Conservation (phyloP, 2,113 vertebrate genomes). For the Vulpes vulpes region DNA sequence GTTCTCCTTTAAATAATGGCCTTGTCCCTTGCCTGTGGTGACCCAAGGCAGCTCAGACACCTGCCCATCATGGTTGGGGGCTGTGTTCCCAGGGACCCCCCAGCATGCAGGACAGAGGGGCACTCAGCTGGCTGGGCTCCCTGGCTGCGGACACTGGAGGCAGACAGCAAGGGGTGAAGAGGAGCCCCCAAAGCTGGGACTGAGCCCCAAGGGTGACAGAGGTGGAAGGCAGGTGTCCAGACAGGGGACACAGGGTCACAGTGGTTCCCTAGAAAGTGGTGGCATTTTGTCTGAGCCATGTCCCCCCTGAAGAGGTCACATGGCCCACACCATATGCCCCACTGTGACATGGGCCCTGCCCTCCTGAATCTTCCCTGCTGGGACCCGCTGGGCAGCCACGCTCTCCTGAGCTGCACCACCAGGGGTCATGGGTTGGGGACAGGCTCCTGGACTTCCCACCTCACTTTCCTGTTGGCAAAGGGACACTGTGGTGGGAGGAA, state of each 20-base stretch:
- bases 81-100: not conserved
- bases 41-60: not conserved
- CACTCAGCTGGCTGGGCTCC: not conserved
- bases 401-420: not conserved
- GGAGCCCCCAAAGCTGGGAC: not conserved
- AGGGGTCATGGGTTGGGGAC: no score
- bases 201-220: not conserved
- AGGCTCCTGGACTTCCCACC: not conserved
- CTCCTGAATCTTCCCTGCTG: fast-evolving
- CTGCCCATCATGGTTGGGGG: fast-evolving
- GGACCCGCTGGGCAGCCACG: not conserved
- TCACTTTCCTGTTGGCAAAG: not conserved
- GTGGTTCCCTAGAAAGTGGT: not conserved
- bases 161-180: not conserved
- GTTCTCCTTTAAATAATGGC: not conserved
- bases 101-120: no score
- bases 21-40: not conserved
- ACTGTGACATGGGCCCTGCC: fast-evolving
- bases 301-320: no score
- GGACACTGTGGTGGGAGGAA: not conserved
- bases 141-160: not conserved
- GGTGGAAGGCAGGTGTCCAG: not conserved
- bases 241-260: no score
- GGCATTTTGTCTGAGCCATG: no score
- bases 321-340: no score